Evolutionary conservation across 2,113 vertebrate species (phyloP).

Genomic region (Rhodinocichla rosea): DNA sequence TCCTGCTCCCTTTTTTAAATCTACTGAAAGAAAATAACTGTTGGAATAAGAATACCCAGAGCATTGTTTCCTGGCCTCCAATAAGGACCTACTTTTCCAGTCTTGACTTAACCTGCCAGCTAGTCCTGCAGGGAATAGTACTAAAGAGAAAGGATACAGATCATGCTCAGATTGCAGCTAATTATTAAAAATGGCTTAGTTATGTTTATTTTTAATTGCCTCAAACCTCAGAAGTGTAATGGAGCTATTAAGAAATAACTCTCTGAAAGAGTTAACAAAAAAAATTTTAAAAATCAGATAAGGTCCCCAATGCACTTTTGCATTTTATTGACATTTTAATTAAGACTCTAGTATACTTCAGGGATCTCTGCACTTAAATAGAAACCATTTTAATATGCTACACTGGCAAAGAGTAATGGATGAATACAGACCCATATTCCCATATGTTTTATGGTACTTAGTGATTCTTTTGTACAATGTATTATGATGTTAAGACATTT

Average conservation of each 20-base stretch:
- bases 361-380: slow-evolving; percentile 76
- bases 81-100: slow-evolving; percentile 27
- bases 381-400: slow-evolving; percentile 79
- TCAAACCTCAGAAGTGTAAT: slow-evolving; percentile 35
- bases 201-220: slow-evolving; percentile 61
- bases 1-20: background rate
- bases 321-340: slow-evolving; percentile 81
- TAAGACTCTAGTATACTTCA: slow-evolving; percentile 73
- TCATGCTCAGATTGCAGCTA: background rate
- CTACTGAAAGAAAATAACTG: background rate
- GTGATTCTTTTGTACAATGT: slow-evolving; percentile 71
- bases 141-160: background rate
- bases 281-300: slow-evolving; percentile 8
- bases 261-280: slow-evolving; percentile 61
- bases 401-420: slow-evolving; percentile 67
- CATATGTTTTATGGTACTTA: slow-evolving; percentile 75
- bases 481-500: slow-evolving; percentile 74
- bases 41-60: background rate
- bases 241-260: slow-evolving; percentile 54
- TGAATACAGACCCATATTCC: slow-evolving; percentile 75
- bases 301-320: slow-evolving; percentile 69
- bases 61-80: background rate
- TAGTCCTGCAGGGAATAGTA: slow-evolving; percentile 19
- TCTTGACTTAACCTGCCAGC: slow-evolving; percentile 19
- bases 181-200: slow-evolving; percentile 59